Conservation (phyloP, 1,140 invertebrate genomes). For the Hypsibius dujardini region DNA sequence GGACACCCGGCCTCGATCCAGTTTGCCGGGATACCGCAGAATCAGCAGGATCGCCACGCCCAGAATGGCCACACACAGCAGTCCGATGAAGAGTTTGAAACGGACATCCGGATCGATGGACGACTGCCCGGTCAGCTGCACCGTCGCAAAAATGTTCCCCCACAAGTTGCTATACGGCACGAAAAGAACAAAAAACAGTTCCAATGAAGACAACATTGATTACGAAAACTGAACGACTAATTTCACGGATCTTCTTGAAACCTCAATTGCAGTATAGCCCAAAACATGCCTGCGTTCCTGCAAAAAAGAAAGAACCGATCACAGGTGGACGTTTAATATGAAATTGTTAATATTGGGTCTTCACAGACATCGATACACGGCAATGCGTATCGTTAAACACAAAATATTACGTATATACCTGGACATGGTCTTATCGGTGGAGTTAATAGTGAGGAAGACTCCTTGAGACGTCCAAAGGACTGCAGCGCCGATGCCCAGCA, state of each 20-base stretch:
- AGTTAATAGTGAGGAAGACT: slow-evolving; percentile 77
- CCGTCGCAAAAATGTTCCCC: slow-evolving; percentile 14
- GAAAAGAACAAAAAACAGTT: background rate
- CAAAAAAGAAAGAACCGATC: background rate
- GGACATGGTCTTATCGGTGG: slow-evolving; percentile 61
- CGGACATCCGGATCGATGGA: background rate
- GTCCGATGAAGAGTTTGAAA: background rate
- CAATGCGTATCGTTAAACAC: no score
- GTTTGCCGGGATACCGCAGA: background rate
- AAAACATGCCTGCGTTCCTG: slow-evolving; percentile 79
- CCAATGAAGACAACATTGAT: background rate
- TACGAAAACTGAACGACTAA: no score
- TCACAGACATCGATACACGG: no score
- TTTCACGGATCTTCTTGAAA: no score
- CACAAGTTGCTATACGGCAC: background rate
- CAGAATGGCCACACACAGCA: background rate
- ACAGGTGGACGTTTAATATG: no score
- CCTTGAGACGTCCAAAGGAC: slow-evolving; percentile 56
- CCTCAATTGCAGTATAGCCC: slow-evolving; percentile 80
- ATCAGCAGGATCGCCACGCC: background rate
- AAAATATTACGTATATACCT: slow-evolving; percentile 23
- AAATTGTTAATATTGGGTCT: no score
- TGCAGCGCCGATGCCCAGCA: slow-evolving; percentile 20
- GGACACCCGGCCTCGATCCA: background rate
- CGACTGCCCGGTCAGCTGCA: background rate